Evolutionary conservation across 2,888 invertebrate species (phyloP), one percentile per base, ranked within the genome.

Genomic region (Balanococcus diminutus): DNA sequence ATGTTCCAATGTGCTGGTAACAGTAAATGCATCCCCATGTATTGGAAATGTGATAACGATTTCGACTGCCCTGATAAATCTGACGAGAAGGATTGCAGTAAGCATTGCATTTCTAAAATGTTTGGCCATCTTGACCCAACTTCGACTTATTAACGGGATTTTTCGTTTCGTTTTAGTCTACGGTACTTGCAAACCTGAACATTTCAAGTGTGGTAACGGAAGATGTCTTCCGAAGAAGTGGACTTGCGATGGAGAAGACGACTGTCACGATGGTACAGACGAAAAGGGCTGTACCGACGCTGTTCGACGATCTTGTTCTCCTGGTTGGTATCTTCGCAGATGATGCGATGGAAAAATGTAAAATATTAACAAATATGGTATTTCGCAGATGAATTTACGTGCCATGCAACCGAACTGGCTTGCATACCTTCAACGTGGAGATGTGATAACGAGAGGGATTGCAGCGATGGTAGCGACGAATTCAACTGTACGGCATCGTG

Each of bases 351-450:
- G n/a, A n/a, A 79, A 32, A 3, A 4, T 28, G 5, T n/a, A n/a
- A n/a, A n/a, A n/a, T 79, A 8, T 9, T 36, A 31, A 32, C 1
- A 2, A 31, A 2, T 11, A 56, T 31, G 25, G 19, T 22, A 32
- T 61, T 67, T 36, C 19, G 89, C 88, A 88, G 91, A 90, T 88
- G 92, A 94, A 88, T 94, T 94, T 89, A 90, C 91, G 86, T 94
- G 94, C 89, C 87, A 89, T 1, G 85, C 31, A 25, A 46, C 1
- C 91, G 91, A 9, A 42, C 67, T 87, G 91, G 91, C 91, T 75
- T 96, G 96, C 88, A 94, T 96, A 86, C 94, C 95, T 75, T 91
- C 91, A 88, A 92, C 94, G 22, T 95, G 95, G 96, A 93, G 94
- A 87, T 96, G 96, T 89, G 96, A 96, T 89, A 92, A 91, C 32